phyloP scores from a whole-genome alignment of 2,888 invertebrate genomes.

The Tenthredo scrophulariae region DNA sequence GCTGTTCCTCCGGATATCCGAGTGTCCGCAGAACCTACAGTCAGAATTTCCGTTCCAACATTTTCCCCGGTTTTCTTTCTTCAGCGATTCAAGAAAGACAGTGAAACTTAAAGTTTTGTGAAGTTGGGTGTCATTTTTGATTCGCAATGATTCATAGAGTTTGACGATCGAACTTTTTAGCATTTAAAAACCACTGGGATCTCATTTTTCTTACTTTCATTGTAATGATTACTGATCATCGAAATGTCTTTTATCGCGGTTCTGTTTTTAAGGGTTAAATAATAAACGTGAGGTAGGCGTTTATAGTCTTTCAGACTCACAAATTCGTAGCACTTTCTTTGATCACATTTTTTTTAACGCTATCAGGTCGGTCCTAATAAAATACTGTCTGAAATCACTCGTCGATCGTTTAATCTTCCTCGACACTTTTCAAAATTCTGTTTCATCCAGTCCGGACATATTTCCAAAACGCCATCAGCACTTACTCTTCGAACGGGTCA shows the following conservation, averaged over 20 bases:
- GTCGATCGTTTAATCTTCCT: background rate
- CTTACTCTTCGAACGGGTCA: slow-evolving; percentile 9
- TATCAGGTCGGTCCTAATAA: background rate
- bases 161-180: background rate
- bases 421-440: slow-evolving; percentile 14
- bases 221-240: background rate
- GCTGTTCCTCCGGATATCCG: slow-evolving; percentile 21
- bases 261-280: background rate
- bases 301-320: slow-evolving; percentile 29
- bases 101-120: background rate
- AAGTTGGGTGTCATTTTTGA: background rate
- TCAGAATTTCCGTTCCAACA: slow-evolving; percentile 19
- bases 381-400: background rate
- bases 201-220: slow-evolving; percentile 10
- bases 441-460: background rate
- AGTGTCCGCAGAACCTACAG: slow-evolving; percentile 21
- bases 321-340: slow-evolving; percentile 36
- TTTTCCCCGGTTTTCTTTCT: background rate
- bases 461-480: background rate
- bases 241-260: background rate
- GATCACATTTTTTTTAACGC: slow-evolving; percentile 25
- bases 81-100: background rate
- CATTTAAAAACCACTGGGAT: slow-evolving; percentile 1
- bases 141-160: background rate
- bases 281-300: background rate